Evolutionary conservation across 2,888 invertebrate species (phyloP).

Genomic region (Campaea margaritaria): DNA sequence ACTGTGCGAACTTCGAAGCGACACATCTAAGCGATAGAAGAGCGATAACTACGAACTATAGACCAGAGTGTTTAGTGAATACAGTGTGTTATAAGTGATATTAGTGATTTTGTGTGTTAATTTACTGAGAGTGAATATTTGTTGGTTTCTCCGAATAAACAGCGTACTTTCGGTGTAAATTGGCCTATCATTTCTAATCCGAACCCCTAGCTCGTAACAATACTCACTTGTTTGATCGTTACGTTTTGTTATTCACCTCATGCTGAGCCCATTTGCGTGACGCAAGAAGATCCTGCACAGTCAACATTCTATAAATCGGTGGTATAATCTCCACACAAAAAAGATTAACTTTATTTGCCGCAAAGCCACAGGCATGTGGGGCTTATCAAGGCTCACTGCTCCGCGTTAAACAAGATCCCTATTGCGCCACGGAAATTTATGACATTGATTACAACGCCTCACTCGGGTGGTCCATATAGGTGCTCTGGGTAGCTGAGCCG

Average conservation of each 20-base stretch:
- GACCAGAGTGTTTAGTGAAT: too few species aligned
- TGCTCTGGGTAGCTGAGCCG: conserved; percentile 54
- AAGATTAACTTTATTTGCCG: conserved; percentile 58
- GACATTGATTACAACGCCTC: conserved; percentile 60
- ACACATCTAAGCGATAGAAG: too few species aligned
- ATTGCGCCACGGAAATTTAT: conserved; percentile 78
- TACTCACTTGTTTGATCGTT: neutral
- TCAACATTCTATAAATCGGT: conserved; percentile 39
- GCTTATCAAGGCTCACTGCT: conserved; percentile 70
- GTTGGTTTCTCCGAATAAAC: too few species aligned
- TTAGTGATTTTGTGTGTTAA: too few species aligned
- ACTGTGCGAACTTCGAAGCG: too few species aligned
- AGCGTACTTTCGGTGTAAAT: too few species aligned
- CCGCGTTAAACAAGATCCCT: conserved; percentile 66
- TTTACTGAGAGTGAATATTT: too few species aligned
- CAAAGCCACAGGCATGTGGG: conserved; percentile 49
- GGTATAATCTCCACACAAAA: conserved; percentile 39
- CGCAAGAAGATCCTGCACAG: conserved; percentile 28
- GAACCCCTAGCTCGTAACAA: too few species aligned
- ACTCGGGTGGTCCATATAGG: conserved; percentile 71
- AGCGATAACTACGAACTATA: too few species aligned
- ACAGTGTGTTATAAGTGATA: too few species aligned
- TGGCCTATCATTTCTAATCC: too few species aligned
- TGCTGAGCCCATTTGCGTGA: conserved; percentile 18
- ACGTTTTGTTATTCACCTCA: neutral